These are phyloP conservation scores for Meriones psammophilus DNA, from an alignment of 2,797 vertebrate genomes.

Conservation along the genomic window DNA sequence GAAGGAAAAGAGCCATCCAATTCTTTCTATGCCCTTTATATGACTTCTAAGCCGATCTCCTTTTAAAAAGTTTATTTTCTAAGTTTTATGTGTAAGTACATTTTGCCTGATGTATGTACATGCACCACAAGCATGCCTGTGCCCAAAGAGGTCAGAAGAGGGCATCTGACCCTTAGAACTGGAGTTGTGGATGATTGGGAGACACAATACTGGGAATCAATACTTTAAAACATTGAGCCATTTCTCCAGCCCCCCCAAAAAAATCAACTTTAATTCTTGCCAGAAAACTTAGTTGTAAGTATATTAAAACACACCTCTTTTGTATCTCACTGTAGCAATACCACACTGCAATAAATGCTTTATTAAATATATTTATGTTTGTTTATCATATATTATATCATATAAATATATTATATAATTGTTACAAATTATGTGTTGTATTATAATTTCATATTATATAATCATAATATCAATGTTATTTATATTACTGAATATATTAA, in stretches of 20 bases:
- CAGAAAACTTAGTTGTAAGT: conserved; percentile 32
- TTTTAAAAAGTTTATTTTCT: background rate
- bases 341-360: background rate
- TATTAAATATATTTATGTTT: too few relatives aligned
- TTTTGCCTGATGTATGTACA: background rate
- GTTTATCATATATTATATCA: too few relatives aligned
- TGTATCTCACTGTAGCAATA: conserved; percentile 26
- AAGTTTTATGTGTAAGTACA: background rate
- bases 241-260: background rate
- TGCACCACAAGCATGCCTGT: background rate
- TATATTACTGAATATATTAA: too few relatives aligned
- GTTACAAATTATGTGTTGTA: too few relatives aligned
- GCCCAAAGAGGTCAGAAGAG: background rate
- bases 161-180: background rate
- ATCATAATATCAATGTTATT: too few relatives aligned
- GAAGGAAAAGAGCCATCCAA: background rate
- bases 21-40: background rate
- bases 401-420: too few relatives aligned
- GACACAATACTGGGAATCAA: background rate
- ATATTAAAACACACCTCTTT: conserved; percentile 37
- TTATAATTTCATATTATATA: too few relatives aligned
- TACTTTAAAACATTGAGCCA: background rate
- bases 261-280: conserved; percentile 51
- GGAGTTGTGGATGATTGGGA: background rate
- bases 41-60: conserved; percentile 22